Evolutionary conservation across 2,888 invertebrate genomes (phyloP), one percentile per base, ranked within the genome.

Genomic region (Stenotaenia linearis): DNA sequence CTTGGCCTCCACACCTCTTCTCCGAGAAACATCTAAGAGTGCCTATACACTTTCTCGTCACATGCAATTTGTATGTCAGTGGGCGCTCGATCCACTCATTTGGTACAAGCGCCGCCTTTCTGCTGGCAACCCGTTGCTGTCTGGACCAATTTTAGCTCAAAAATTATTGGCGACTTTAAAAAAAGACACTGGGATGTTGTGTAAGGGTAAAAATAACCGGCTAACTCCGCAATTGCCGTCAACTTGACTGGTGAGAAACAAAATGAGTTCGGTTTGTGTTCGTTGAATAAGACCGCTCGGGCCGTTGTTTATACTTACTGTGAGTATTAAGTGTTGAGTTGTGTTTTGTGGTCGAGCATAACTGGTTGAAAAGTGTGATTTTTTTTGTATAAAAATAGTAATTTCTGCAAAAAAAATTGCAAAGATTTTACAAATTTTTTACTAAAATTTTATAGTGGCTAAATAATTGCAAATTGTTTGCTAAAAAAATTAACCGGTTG

Each of bases 21-120:
- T n/a, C n/a, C n/a, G 56, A 56, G 9, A 21, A 56, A 12, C 15
- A 5, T 18, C 21, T 5, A 56, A 56, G 56, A 56, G n/a, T 56
- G 56, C n/a, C 56, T 18, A 56, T 12, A n/a, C 56, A 18, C 18
- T n/a, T 9, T 9, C 56, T 56, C 56, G 56, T 56, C 56, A 56
- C 21, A 56, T 23, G 56, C 56, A 56, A 56, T 56, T 56, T 56
- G 56, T 56, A 56, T 56, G 56, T 56, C 56, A 56, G 56, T 56
- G 56, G n/a, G 56, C 56, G 21, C 56, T 56, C 21, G 56, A 56
- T 56, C 56, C 56, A 23, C 10, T 23, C 56, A 56, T 56, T 56
- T 56, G 56, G 1, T 56, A 18, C 21, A 18, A 56, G 56, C 56
- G n/a, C 56, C 56, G 56, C 56, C 56, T 56, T 1, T 21, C 23